These are phyloP conservation scores for Ochotona curzoniae DNA, from an alignment of 2,113 vertebrate species.

Conservation along the genomic window DNA sequence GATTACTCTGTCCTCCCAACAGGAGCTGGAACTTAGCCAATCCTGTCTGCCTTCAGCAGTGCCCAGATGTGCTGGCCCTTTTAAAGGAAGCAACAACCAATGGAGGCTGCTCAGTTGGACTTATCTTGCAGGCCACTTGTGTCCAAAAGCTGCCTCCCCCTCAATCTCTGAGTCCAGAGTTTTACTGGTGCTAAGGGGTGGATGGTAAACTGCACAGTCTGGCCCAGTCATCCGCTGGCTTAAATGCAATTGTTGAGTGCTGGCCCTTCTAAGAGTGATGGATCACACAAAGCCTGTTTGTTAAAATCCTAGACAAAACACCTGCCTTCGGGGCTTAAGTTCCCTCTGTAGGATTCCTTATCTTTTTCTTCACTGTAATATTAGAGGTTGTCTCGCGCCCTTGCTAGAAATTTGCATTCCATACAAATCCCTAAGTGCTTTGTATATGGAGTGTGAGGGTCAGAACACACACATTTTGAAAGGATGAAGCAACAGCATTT, in stretches of 20 bases:
- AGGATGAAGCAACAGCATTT: not conserved
- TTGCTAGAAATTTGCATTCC: slow-evolving; percentile 65
- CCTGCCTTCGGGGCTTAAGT: slow-evolving; percentile 53
- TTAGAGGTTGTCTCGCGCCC: slow-evolving; percentile 62
- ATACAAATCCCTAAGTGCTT: slow-evolving; percentile 35
- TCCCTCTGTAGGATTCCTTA: slow-evolving; percentile 68
- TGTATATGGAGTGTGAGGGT: not conserved
- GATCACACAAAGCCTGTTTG: slow-evolving; percentile 76
- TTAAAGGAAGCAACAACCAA: not conserved
- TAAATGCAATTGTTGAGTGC: slow-evolving; percentile 56
- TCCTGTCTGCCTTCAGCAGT: not conserved
- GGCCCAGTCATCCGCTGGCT: not conserved
- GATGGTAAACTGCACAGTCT: not conserved
- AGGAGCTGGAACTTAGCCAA: not conserved
- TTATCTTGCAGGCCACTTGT: not conserved
- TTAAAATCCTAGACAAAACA: slow-evolving; percentile 76
- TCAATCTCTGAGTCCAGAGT: not conserved
- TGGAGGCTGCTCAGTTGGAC: not conserved
- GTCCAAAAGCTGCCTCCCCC: not conserved
- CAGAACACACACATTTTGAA: not conserved
- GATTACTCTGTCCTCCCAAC: not conserved
- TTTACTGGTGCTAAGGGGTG: not conserved
- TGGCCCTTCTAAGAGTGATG: slow-evolving; percentile 30
- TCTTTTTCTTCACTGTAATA: slow-evolving; percentile 68
- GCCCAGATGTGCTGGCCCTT: not conserved